These are phyloP conservation scores for Maylandia zebra DNA, from an alignment of 2,113 vertebrate genomes.

Conservation along the genomic window DNA sequence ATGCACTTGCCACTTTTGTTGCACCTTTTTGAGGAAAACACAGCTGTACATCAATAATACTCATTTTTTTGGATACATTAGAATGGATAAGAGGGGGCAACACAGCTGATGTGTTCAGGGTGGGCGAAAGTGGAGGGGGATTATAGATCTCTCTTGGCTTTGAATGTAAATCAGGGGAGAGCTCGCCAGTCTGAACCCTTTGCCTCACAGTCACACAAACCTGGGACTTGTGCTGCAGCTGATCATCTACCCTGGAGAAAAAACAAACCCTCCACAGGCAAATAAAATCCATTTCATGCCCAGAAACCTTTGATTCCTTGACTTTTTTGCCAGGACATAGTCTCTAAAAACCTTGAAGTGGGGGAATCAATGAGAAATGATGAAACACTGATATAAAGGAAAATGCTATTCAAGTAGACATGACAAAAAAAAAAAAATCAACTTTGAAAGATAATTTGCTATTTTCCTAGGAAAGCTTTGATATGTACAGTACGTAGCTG, in stretches of 20 bases:
- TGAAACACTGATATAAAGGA: slow-evolving; percentile 33
- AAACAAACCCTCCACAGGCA: slow-evolving; percentile 24
- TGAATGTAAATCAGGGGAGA: slow-evolving; percentile 4
- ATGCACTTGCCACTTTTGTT: slow-evolving; percentile 83
- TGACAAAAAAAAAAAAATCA: not conserved
- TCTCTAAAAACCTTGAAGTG: not conserved
- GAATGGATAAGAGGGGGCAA: slow-evolving; percentile 58
- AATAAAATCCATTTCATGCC: not conserved
- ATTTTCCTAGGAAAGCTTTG: slow-evolving; percentile 34
- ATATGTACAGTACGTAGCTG: slow-evolving; percentile 57
- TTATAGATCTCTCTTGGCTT: slow-evolving; percentile 28
- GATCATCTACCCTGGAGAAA: not conserved
- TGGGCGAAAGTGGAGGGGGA: not conserved
- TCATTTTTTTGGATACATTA: slow-evolving; percentile 60
- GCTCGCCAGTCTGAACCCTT: slow-evolving; percentile 19
- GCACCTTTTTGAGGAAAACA: slow-evolving; percentile 75
- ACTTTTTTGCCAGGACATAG: not conserved
- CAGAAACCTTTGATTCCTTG: not conserved
- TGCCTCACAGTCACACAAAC: slow-evolving; percentile 25
- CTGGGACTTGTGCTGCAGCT: slow-evolving; percentile 7
- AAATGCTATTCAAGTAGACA: slow-evolving; percentile 43
- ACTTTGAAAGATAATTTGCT: slow-evolving; percentile 26
- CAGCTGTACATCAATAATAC: slow-evolving; percentile 77
- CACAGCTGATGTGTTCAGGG: slow-evolving; percentile 39
- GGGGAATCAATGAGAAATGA: slow-evolving; percentile 4